These are phyloP conservation scores for Folsomia manolachei DNA, from an alignment of 2,888 invertebrate species.

Conservation along the genomic window DNA sequence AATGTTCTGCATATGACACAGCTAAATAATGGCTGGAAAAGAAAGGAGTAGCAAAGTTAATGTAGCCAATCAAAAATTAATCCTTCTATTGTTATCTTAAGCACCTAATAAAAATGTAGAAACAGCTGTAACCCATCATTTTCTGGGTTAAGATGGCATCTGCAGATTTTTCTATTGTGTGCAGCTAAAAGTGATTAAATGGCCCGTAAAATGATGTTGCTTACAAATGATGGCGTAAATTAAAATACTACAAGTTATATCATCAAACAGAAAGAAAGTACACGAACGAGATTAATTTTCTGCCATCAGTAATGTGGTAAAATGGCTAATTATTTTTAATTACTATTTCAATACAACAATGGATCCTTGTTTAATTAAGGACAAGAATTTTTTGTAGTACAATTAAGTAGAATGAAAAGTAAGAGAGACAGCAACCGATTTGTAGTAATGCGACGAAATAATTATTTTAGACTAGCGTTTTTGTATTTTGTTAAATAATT, in stretches of 20 bases:
- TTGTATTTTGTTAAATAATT: too few relatives aligned
- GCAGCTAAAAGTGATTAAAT: neutral
- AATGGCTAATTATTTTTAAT: constrained; percentile 2
- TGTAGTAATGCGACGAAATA: too few relatives aligned
- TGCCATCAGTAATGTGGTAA: too few relatives aligned
- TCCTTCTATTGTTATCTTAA: constrained; percentile 12
- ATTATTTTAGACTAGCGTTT: too few relatives aligned
- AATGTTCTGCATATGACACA: neutral
- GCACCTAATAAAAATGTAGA: constrained; percentile 8
- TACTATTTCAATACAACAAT: too few relatives aligned
- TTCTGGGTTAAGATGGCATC: too few relatives aligned
- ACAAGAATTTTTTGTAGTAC: too few relatives aligned
- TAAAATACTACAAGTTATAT: neutral
- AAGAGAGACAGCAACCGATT: too few relatives aligned
- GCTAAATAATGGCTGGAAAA: neutral
- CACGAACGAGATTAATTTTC: too few relatives aligned
- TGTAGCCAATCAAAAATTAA: neutral
- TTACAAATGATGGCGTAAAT: neutral
- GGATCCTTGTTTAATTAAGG: too few relatives aligned
- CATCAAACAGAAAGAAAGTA: neutral
- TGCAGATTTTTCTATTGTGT: too few relatives aligned
- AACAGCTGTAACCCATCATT: constrained; percentile 6
- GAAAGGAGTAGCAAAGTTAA: neutral
- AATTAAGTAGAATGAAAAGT: too few relatives aligned
- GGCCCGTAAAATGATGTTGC: neutral